Evolutionary conservation across 2,797 vertebrate genomes (phyloP), one percentile per base, ranked within the genome.

Genomic region (Poecilia velifera): DNA sequence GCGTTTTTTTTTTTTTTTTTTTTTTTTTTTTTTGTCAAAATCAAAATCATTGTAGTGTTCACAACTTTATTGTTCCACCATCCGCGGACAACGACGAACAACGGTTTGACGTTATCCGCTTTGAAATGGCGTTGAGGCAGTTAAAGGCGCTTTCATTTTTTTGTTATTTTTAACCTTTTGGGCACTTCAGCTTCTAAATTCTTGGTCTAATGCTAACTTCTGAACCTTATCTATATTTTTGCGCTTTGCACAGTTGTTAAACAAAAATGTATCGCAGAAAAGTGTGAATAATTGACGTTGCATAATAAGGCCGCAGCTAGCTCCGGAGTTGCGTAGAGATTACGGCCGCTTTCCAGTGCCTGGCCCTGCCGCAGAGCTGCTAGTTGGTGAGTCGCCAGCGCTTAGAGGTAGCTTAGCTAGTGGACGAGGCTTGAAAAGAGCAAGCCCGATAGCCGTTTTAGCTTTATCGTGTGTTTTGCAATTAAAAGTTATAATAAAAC

Each of bases 41-140:
- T 78, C 81, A 82, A 31, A 86, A 73, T 76, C 1, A 0, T 81
- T 85, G 87, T 55, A 88, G 20, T 80, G n/a, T n/a, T 72, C 79
- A 25, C 81, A 94, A 95, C 95, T 96, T 95, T 95, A 95, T 94
- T 96, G 95, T 94, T 93, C 91, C 43, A 39, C 82, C 81, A 79
- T 79, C 82, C 62, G 87, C 89, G 76, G 90, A 95, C 94, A 95
- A 92, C 76, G 82, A 88, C 83, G 85, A 91, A 88, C 86, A 88
- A 89, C 91, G 89, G 89, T 89, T 91, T 93, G 91, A 94, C 92
- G 91, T 90, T 89, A 89, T 88, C 83, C 88, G 74, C 89, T 93
- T 95, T 95, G 94, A 95, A 95, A 96, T 96, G 96, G 95, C 95
- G 94, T 88, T 92, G 88, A 87, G 94, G 91, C 90, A 87, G 88